A percentile compares a stretch with the other conserved stretches of the same genome.
These are phyloP conservation scores for Gastrophryne carolinensis DNA, from an alignment of 2,797 vertebrate genomes.

Conservation along the genomic window DNA sequence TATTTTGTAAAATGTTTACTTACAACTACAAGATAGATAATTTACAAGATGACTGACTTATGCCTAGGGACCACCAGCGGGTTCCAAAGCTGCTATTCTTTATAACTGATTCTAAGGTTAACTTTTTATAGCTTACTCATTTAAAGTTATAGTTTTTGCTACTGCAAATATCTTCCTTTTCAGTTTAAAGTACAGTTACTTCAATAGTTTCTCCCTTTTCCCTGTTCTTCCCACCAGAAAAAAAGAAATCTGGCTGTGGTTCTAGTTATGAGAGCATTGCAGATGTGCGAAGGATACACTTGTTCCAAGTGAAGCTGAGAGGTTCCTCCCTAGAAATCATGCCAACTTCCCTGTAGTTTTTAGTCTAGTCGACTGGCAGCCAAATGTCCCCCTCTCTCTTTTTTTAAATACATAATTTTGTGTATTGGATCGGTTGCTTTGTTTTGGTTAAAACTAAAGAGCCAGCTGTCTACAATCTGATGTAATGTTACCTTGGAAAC, in stretches of 20 bases:
- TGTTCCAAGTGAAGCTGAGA: slow-evolving; percentile 67
- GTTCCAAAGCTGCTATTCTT: too few relatives aligned
- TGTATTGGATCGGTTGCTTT: slow-evolving; percentile 67
- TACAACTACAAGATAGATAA: too few relatives aligned
- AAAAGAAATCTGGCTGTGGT: slow-evolving; percentile 60
- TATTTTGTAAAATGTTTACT: too few relatives aligned
- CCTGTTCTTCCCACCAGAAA: slow-evolving; percentile 41
- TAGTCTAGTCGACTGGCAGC: slow-evolving; percentile 57
- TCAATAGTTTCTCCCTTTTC: slow-evolving; percentile 58
- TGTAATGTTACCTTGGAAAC: slow-evolving; percentile 82
- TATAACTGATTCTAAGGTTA: too few relatives aligned
- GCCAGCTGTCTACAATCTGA: slow-evolving; percentile 76
- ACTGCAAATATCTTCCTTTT: not conserved
- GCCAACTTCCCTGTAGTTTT: slow-evolving; percentile 62
- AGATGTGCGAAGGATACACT: slow-evolving; percentile 71
- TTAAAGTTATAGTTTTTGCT: too few relatives aligned
- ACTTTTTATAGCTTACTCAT: too few relatives aligned
- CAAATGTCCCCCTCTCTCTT: slow-evolving; percentile 58
- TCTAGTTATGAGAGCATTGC: slow-evolving; percentile 67
- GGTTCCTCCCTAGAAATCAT: slow-evolving; percentile 58
- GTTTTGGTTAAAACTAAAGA: slow-evolving; percentile 72
- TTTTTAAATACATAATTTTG: slow-evolving; percentile 63
- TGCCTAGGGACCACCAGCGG: too few relatives aligned
- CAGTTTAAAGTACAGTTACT: slow-evolving; percentile 61
- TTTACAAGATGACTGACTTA: too few relatives aligned